Conservation (phyloP, 1,140 invertebrate genomes). For the Bombus huntii region DNA sequence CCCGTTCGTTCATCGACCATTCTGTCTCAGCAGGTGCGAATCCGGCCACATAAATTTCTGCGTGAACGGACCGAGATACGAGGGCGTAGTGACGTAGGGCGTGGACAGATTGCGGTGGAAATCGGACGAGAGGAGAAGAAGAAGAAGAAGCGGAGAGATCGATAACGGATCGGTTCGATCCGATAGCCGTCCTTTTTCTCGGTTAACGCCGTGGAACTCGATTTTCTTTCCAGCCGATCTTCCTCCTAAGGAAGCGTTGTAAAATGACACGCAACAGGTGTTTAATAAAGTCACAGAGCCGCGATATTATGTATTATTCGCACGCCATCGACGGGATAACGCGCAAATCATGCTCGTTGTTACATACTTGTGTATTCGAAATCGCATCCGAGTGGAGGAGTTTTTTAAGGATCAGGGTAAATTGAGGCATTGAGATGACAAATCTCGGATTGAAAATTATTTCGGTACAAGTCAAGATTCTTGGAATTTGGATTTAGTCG, state of each 20-base stretch:
- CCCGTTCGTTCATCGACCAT: not conserved
- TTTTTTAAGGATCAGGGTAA: not conserved
- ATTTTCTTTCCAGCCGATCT: conserved; percentile 14
- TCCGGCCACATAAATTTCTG: conserved; percentile 1
- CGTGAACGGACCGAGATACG: not conserved
- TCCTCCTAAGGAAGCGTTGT: not conserved
- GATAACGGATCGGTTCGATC: not conserved
- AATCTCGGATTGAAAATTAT: not conserved
- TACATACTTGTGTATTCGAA: not conserved
- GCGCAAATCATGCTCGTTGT: not conserved
- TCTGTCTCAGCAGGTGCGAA: not conserved
- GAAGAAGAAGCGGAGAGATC: not conserved
- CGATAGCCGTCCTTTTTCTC: not conserved
- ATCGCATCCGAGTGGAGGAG: not conserved
- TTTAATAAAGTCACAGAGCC: conserved; percentile 14
- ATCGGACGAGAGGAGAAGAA: not conserved
- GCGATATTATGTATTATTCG: not conserved
- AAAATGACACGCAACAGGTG: conserved; percentile 26
- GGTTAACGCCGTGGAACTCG: not conserved
- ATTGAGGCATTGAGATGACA: too few species aligned
- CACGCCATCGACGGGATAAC: not conserved
- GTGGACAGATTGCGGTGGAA: not conserved
- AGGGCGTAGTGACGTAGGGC: not conserved
- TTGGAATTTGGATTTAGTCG: too few species aligned
- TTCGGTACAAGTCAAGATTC: too few species aligned